Conservation (phyloP, 2,113 vertebrate species). For the Hippopotamus amphibius region DNA sequence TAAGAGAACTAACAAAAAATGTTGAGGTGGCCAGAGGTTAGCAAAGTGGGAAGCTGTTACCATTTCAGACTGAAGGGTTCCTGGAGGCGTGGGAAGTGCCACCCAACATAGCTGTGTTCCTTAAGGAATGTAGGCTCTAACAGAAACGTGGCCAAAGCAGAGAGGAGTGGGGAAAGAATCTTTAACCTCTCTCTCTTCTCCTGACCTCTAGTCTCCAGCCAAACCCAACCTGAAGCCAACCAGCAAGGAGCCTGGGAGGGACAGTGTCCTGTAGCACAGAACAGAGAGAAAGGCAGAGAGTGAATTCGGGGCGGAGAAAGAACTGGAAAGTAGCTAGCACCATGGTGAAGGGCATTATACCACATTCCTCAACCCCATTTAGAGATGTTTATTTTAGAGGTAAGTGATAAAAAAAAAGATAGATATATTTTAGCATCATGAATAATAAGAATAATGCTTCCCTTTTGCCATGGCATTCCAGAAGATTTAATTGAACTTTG, state of each 20-base stretch:
- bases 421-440: neutral
- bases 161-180: neutral
- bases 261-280: neutral
- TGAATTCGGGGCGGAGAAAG: neutral
- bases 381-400: constrained; percentile 29
- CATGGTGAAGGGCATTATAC: neutral
- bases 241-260: neutral
- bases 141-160: neutral
- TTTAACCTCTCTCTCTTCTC: neutral
- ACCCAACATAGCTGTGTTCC: neutral
- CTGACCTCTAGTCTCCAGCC: neutral
- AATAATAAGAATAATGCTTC: neutral
- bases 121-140: neutral
- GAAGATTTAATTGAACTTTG: neutral
- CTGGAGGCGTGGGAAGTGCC: neutral
- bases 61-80: neutral
- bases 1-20: neutral
- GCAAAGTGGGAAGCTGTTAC: neutral
- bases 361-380: neutral
- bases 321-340: neutral
- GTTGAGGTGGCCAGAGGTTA: neutral
- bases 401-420: neutral
- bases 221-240: neutral
- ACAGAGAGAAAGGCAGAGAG: neutral
- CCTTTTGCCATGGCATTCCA: neutral